Conservation (phyloP, 2,113 vertebrate species). For the Percopsis transmontana region DNA sequence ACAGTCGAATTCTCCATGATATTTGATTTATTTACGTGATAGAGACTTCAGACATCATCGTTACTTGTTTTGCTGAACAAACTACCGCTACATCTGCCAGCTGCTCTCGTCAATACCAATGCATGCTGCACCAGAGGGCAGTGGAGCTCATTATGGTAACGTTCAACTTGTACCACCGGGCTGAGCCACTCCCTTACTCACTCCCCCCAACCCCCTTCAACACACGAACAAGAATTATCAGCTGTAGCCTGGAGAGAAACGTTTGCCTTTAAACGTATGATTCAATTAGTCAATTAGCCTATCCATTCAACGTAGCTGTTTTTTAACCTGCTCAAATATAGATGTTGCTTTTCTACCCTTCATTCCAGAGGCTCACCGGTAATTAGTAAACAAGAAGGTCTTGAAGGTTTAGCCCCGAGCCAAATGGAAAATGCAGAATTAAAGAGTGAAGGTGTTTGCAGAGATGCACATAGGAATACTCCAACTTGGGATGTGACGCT, state of each 20-base stretch:
- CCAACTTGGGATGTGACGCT: background rate
- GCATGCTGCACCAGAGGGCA: no score
- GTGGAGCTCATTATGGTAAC: slow-evolving; percentile 23
- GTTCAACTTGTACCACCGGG: slow-evolving; percentile 26
- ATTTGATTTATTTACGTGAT: no score
- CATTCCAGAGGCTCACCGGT: slow-evolving; percentile 48
- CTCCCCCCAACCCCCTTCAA: slow-evolving; percentile 15
- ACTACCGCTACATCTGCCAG: no score
- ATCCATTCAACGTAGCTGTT: slow-evolving; percentile 40
- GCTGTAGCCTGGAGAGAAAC: slow-evolving; percentile 56
- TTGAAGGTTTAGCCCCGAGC: slow-evolving; percentile 24
- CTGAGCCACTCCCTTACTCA: slow-evolving; percentile 6
- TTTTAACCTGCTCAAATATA: slow-evolving; percentile 41
- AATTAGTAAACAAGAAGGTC: slow-evolving; percentile 56
- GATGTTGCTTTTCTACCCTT: slow-evolving; percentile 37
- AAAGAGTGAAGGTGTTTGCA: slow-evolving; percentile 15
- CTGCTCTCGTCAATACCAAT: no score
- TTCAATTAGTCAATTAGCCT: slow-evolving; percentile 61
- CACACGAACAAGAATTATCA: slow-evolving; percentile 51
- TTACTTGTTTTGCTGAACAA: no score
- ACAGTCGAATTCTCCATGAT: no score
- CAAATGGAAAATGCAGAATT: slow-evolving; percentile 2
- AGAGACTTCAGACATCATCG: no score
- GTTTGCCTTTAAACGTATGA: slow-evolving; percentile 55
- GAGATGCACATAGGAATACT: background rate